A percentile compares a stretch with the other conserved stretches of the same genome.
Evolutionary conservation across 2,797 vertebrate species (phyloP).

Genomic region (Gobionotothen gibberifrons): DNA sequence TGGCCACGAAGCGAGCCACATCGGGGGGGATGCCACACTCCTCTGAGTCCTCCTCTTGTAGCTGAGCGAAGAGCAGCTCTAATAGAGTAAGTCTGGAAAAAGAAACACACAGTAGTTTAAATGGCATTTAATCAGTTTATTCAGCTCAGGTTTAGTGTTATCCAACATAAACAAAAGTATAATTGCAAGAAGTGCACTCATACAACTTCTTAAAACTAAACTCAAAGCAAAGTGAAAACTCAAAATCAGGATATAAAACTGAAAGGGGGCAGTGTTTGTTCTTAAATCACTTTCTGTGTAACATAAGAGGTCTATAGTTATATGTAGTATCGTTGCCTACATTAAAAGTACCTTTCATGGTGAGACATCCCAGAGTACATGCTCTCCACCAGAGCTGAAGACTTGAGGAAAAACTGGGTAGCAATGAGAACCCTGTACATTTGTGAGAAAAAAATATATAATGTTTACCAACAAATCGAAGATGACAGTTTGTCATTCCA

Average conservation of each 20-base stretch:
- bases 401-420: constrained; percentile 92
- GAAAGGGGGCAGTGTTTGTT: neutral
- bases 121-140: no score
- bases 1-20: constrained; percentile 86
- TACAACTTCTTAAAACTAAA: no score
- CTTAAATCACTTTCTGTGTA: constrained; percentile 3
- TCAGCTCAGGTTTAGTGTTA: no score
- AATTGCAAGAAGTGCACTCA: no score
- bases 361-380: constrained; percentile 91
- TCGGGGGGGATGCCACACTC: constrained; percentile 74
- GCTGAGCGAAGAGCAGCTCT: constrained; percentile 86
- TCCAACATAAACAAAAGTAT: no score
- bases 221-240: no score
- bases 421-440: constrained; percentile 90
- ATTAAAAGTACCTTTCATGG: constrained; percentile 88
- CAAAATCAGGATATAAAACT: no score
- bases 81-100: constrained; percentile 87
- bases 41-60: constrained; percentile 75
- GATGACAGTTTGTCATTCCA: neutral
- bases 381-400: constrained; percentile 86
- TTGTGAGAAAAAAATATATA: constrained; percentile 4
- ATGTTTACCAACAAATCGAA: neutral
- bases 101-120: neutral
- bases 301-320: neutral
- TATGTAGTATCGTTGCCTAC: neutral